Base-by-base conservation (phyloP, 2,888 invertebrate species). In the Ommatoiulus sabulosus region DNA sequence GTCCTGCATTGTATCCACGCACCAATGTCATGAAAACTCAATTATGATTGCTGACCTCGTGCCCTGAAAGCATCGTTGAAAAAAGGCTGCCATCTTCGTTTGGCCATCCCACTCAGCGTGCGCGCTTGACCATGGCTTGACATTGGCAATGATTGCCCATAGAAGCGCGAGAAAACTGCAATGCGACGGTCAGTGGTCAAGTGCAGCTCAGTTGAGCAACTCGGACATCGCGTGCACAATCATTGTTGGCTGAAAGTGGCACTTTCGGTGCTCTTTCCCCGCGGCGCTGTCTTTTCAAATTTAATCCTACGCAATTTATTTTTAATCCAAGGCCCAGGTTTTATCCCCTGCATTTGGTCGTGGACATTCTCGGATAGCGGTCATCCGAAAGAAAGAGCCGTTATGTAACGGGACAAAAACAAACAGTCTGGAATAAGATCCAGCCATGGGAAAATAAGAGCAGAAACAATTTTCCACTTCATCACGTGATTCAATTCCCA, bases 291-390 rank as follows among this genome's bases (percentile, higher is more conserved):
- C 63, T 63, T 63, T 63, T 63, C 63, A 63, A 63, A 63, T 63
- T 63, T 63, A 63, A 63, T 63, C 63, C 63, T n/a, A 63, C 63
- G 20, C 63, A 63, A 63, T 63, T 63, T 63, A 63, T 63, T 63
- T 63, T 63, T 63, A 63, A 63, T 63, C 63, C 63, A 63, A 52
- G 17, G n/a, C n/a, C 63, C 63, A 63, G 63, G 63, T n/a, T n/a
- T 63, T 63, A 17, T 63, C n/a, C 17, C n/a, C 63, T n/a, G n/a
- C 63, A 63, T 7, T 6, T 63, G 57, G 57, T 17, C 57, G 48
- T 48, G 17, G 52, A 52, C 52, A 3, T 17, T 17, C 8, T 15
- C 12, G n/a, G 20, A 4, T 6, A 63, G n/a, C n/a, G 63, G 17
- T 63, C 63, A 63, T 1, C 63, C 17, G 63, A 63, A 17, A 20